Percentiles rank a stretch among this genome's conserved stretches.
These are phyloP conservation scores for Daphoenositta chrysoptera DNA, from an alignment of 2,113 vertebrate genomes.

Conservation along the genomic window DNA sequence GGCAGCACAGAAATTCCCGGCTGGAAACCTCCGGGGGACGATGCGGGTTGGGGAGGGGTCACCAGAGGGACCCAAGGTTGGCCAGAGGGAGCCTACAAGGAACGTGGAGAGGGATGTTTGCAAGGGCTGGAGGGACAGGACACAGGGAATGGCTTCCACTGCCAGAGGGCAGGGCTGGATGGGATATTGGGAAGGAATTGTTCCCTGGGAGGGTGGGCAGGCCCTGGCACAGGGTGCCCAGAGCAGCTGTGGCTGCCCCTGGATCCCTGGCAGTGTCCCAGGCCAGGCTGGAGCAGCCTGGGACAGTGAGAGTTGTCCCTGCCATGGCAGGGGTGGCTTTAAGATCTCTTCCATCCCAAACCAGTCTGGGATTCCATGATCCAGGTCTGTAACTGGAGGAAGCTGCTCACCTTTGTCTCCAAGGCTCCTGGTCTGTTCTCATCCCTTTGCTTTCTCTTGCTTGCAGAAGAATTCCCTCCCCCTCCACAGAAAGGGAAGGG, in stretches of 20 bases:
- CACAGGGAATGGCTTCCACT: neutral
- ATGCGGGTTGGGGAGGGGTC: accelerated
- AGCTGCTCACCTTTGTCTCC: neutral
- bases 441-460: neutral
- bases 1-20: neutral
- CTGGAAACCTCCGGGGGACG: neutral
- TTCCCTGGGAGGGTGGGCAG: accelerated
- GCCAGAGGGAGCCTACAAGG: neutral
- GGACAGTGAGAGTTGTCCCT: neutral
- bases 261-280: neutral
- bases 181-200: neutral
- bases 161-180: neutral
- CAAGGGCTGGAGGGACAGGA: neutral
- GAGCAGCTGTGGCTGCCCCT: neutral
- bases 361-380: neutral
- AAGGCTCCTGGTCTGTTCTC: neutral
- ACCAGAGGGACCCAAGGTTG: neutral
- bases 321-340: neutral
- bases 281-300: neutral
- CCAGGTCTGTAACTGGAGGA: neutral
- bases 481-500: neutral
- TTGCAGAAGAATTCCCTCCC: neutral
- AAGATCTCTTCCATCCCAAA: neutral
- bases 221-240: neutral
- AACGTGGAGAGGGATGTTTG: neutral